These are phyloP conservation scores for Balaeniceps rex DNA, from an alignment of 2,113 vertebrate genomes.

Conservation along the genomic window DNA sequence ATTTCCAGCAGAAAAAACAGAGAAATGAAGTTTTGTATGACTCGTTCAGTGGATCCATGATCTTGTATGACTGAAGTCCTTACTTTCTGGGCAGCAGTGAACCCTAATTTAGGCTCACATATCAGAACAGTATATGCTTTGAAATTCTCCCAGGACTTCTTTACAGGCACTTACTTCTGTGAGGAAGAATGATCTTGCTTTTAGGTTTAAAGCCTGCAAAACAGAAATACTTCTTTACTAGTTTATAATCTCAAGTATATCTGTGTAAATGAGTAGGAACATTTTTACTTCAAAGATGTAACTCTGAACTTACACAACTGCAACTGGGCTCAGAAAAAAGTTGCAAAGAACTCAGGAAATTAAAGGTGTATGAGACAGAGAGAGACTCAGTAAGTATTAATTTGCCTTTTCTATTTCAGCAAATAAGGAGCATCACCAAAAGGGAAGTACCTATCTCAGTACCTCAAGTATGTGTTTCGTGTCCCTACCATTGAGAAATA, in stretches of 20 bases:
- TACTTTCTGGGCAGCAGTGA: neutral
- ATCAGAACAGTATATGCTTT: neutral
- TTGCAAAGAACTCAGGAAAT: neutral
- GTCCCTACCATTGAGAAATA: neutral
- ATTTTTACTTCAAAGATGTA: neutral
- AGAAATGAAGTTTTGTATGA: neutral
- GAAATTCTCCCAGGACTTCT: neutral
- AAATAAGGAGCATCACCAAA: neutral
- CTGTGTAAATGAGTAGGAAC: neutral
- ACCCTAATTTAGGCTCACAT: neutral
- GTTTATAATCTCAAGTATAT: neutral
- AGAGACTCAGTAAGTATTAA: neutral
- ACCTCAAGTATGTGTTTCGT: neutral
- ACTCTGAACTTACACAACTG: neutral
- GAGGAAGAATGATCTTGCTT: neutral
- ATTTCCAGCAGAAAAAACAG: neutral
- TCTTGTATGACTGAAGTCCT: neutral
- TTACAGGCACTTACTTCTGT: neutral
- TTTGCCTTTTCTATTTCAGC: neutral
- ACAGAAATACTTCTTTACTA: neutral
- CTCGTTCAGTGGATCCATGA: neutral
- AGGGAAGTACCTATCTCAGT: neutral
- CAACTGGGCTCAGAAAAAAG: neutral
- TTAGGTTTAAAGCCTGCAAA: neutral
- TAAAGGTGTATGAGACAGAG: neutral